Conservation (phyloP, 1,140 invertebrate species). For the Proctacanthus coquilletti region DNA sequence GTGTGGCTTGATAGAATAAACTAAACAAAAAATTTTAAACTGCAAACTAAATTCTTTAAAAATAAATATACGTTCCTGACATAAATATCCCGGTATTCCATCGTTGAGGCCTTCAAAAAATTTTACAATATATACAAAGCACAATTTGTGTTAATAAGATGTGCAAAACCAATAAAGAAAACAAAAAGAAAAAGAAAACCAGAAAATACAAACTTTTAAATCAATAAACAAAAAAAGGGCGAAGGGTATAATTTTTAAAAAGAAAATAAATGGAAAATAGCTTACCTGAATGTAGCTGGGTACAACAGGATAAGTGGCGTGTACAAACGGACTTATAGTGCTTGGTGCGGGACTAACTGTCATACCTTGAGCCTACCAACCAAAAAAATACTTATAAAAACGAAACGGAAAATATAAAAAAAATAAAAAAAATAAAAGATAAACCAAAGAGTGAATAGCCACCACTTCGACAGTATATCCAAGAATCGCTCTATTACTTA, state of each 20-base stretch:
- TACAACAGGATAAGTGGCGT: conserved; percentile 31
- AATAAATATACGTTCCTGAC: too few relatives aligned
- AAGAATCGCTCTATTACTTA: too few relatives aligned
- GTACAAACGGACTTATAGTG: conserved; percentile 32
- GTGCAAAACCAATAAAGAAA: neutral
- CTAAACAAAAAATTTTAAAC: too few relatives aligned
- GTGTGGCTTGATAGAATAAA: too few relatives aligned
- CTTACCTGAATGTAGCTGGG: conserved; percentile 32
- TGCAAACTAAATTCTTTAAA: too few relatives aligned
- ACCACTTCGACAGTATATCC: too few relatives aligned
- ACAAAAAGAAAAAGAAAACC: neutral
- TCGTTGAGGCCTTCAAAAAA: too few relatives aligned
- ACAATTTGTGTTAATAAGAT: too few relatives aligned
- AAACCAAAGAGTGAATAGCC: neutral
- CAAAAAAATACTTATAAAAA: conserved; percentile 5
- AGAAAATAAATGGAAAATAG: conserved; percentile 4
- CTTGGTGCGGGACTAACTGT: conserved; percentile 32
- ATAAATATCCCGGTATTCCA: too few relatives aligned
- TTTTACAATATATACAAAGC: too few relatives aligned
- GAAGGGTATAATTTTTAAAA: too few relatives aligned
- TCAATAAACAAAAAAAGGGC: neutral
- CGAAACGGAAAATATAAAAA: conserved; percentile 2
- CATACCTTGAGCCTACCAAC: conserved; percentile 30
- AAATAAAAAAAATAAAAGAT: conserved; percentile 1
- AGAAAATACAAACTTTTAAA: neutral